phyloP scores from a whole-genome alignment of 1,140 invertebrate species.

The Steinernema feltiae region DNA sequence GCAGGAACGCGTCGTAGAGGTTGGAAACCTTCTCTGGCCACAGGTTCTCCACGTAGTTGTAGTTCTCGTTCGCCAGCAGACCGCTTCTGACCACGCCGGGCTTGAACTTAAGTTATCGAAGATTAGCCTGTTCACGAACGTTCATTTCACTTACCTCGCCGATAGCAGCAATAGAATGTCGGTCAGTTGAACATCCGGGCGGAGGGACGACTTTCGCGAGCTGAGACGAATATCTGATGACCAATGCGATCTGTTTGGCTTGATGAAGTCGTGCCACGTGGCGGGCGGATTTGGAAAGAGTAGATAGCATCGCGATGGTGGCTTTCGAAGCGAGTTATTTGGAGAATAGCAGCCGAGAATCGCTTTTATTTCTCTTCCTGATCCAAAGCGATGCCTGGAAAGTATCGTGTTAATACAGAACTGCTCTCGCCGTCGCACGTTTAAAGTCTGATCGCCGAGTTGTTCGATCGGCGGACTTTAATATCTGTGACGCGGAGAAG shows the following conservation, averaged over 20 bases:
- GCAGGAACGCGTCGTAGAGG: background rate
- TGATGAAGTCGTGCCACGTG: background rate
- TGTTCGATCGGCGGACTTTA: background rate
- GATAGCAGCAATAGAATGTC: background rate
- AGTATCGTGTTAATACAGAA: no score
- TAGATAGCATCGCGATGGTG: background rate
- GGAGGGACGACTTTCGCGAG: background rate
- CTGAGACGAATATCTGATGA: background rate
- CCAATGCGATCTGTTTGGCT: background rate
- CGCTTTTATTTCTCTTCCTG: background rate
- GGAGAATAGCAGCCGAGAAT: background rate
- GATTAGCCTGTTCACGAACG: background rate
- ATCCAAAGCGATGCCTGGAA: background rate
- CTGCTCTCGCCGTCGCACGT: no score
- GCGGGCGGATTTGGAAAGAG: background rate
- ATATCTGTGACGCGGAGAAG: background rate
- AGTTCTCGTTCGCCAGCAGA: background rate
- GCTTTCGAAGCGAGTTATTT: no score
- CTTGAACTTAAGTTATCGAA: background rate
- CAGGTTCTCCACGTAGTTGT: background rate
- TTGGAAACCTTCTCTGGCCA: background rate
- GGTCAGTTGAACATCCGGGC: background rate
- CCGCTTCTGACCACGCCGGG: background rate
- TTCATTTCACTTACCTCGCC: background rate
- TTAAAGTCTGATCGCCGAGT: background rate